Evolutionary conservation across 53 echinoderm and acorn worm genomes (phyloP).

Genomic region (Echinometra lucunter): DNA sequence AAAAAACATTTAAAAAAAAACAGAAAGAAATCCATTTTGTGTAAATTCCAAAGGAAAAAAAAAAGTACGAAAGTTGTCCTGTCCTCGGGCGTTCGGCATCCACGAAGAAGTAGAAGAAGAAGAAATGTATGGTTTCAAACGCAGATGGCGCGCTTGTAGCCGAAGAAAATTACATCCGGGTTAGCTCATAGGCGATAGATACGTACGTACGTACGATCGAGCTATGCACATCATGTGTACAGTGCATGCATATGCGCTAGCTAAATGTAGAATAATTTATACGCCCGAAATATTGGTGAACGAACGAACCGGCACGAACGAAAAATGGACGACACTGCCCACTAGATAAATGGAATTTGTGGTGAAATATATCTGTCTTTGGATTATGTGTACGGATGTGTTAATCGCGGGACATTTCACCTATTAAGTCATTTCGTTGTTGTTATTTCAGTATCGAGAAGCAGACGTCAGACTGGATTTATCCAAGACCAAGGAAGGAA

Average conservation of each 20-base stretch:
- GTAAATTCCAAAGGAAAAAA: no score
- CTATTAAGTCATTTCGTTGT: neutral
- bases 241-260: neutral
- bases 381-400: neutral
- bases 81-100: no score
- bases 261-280: neutral
- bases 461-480: neutral
- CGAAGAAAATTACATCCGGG: neutral
- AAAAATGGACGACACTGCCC: neutral
- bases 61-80: no score
- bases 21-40: no score
- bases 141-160: constrained; percentile 23
- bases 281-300: no score
- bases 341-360: neutral
- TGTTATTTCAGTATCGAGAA: neutral
- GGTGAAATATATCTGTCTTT: neutral
- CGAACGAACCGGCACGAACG: neutral
- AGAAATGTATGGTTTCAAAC: neutral
- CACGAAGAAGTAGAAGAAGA: no score
- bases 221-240: no score
- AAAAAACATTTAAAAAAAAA: no score
- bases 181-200: neutral
- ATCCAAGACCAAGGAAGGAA: constrained; percentile 4
- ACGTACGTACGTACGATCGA: no score
- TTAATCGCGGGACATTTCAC: neutral